Conservation (phyloP, 2,888 invertebrate genomes). For the Sarcophaga subvicina region DNA sequence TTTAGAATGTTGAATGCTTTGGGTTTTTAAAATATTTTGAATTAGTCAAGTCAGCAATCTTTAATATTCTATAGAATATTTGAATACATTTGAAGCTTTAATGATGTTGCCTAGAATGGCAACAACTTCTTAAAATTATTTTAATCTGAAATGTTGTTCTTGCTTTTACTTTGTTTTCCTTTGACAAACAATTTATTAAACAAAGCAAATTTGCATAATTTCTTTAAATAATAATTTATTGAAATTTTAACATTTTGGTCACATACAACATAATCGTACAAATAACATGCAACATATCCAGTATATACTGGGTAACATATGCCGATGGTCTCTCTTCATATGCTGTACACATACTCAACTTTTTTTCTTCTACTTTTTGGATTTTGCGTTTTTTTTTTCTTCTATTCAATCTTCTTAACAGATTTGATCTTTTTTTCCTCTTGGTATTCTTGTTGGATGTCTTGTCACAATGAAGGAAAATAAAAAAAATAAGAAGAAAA, state of each 20-base stretch:
- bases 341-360: background rate
- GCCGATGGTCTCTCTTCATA: background rate
- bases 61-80: background rate
- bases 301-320: slow-evolving; percentile 3
- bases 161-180: background rate
- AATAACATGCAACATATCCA: background rate
- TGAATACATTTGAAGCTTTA: background rate
- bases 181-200: slow-evolving; percentile 17
- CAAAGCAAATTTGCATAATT: slow-evolving; percentile 48
- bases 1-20: too few relatives aligned
- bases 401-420: slow-evolving; percentile 12
- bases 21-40: too few relatives aligned
- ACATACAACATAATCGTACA: background rate
- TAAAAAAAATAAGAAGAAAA: background rate
- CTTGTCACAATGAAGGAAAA: background rate
- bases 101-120: background rate
- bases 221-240: slow-evolving; percentile 42
- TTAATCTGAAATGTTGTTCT: background rate
- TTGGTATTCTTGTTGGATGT: background rate
- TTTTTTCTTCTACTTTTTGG: background rate
- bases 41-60: too few relatives aligned
- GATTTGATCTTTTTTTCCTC: slow-evolving; percentile 13
- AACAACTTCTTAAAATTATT: background rate
- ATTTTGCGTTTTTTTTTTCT: slow-evolving; percentile 14
- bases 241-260: background rate